Base-by-base conservation (phyloP, 2,888 invertebrate genomes). In the Agrotis clavis region DNA sequence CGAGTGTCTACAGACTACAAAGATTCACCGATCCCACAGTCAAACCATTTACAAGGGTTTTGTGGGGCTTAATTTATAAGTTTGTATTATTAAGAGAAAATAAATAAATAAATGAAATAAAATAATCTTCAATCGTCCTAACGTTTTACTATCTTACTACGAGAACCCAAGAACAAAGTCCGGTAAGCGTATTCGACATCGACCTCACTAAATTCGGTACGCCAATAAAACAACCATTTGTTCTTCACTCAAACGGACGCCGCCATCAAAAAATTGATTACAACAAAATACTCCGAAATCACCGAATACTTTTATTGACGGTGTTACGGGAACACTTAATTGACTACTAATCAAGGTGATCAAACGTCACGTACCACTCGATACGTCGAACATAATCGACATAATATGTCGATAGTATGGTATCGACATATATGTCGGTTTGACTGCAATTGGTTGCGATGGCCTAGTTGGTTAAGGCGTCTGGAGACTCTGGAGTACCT, bases 201-300 rank as follows among this genome's bases (percentile, higher is more conserved):
- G 93, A 92, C 94, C 95, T 94, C 94, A 93, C 92, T 88, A 91
- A 93, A 96, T 96, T 96, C 93, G 95, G 94, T 93, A 93, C 95
- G 96, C 95, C 92, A 94, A 95, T 96, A 96, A 96, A 96, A 93
- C 88, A 80, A 86, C 90, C 92, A 94, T 94, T 93, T 92, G 92
- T 92, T 90, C 90, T 88, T 89, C 89, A 35, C 87, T 92, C 94
- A 96, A 95, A 95, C 94, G 94, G 88, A 93, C 89, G 95, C 96
- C 96, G 95, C 90, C 95, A 90, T 91, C 92, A 90, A 92, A 94
- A 90, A 94, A 95, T 95, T 96, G 95, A 96, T 96, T 96, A 95
- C 93, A 92, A 95, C 94, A 95, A 95, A 96, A 96, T 95, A 93
- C 95, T 91, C 91, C 90, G 92, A 92, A 94, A 95, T 94, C 93